Conservation (phyloP, 1,140 invertebrate species). For the Leptinotarsa texana region DNA sequence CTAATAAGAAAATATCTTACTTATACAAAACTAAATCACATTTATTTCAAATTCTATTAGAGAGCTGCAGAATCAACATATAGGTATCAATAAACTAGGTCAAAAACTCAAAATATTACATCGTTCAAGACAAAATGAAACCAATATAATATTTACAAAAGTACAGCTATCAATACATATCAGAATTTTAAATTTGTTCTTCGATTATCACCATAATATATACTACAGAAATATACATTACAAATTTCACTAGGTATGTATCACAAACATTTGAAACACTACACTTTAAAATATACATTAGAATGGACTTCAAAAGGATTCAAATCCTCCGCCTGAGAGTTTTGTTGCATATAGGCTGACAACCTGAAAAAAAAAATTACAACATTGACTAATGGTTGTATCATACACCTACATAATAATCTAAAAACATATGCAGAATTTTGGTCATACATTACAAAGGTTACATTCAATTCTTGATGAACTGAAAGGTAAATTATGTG, state of each 20-base stretch:
- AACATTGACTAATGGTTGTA: too few relatives aligned
- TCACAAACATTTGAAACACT: slow-evolving; percentile 8
- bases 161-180: neutral
- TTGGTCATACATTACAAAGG: too few relatives aligned
- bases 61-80: neutral
- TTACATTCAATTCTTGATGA: too few relatives aligned
- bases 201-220: neutral
- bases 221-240: neutral
- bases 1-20: too few relatives aligned
- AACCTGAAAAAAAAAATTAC: slow-evolving; percentile 57
- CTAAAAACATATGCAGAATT: too few relatives aligned
- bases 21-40: neutral
- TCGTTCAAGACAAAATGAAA: neutral
- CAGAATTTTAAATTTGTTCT: neutral
- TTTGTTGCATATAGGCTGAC: slow-evolving; percentile 71
- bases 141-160: neutral
- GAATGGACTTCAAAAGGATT: slow-evolving; percentile 40
- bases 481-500: too few relatives aligned
- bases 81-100: neutral
- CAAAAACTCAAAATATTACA: neutral
- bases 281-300: slow-evolving; percentile 20
- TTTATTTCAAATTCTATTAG: neutral
- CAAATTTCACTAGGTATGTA: slow-evolving; percentile 5
- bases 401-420: too few relatives aligned
- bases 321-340: slow-evolving; percentile 66